Evolutionary conservation across 2,797 vertebrate species (phyloP).

Genomic region (Chrysocyon brachyurus): DNA sequence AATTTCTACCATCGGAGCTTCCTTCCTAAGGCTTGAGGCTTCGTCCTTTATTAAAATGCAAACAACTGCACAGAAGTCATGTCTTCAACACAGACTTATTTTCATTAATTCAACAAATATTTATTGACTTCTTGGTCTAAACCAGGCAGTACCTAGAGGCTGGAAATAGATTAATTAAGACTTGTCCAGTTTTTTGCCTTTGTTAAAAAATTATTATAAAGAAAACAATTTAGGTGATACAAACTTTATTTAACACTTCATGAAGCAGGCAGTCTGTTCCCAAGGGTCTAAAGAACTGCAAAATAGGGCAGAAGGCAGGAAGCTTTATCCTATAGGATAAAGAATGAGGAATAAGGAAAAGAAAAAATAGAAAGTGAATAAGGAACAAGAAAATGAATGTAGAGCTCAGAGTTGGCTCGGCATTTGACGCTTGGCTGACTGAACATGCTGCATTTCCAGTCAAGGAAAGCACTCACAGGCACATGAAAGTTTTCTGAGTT

Average conservation of each 20-base stretch:
- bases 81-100: constrained; percentile 53
- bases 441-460: not conserved
- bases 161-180: constrained; percentile 64
- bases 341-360: constrained; percentile 19
- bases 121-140: constrained; percentile 63
- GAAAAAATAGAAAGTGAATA: not conserved
- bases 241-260: not conserved
- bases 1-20: not conserved
- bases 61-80: constrained; percentile 11
- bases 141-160: constrained; percentile 10
- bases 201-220: constrained; percentile 49
- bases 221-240: not conserved
- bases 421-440: not conserved
- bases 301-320: not conserved
- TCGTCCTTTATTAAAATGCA: constrained; percentile 68
- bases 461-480: not conserved
- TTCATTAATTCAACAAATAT: constrained; percentile 75
- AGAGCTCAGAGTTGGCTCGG: not conserved
- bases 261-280: not conserved
- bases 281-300: not conserved
- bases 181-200: not conserved
- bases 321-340: not conserved
- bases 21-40: not conserved
- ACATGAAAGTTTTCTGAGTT: not conserved
- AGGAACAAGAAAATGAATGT: not conserved